Evolutionary conservation across 2,113 vertebrate genomes (phyloP).

Genomic region (Corythornis vintsioides): DNA sequence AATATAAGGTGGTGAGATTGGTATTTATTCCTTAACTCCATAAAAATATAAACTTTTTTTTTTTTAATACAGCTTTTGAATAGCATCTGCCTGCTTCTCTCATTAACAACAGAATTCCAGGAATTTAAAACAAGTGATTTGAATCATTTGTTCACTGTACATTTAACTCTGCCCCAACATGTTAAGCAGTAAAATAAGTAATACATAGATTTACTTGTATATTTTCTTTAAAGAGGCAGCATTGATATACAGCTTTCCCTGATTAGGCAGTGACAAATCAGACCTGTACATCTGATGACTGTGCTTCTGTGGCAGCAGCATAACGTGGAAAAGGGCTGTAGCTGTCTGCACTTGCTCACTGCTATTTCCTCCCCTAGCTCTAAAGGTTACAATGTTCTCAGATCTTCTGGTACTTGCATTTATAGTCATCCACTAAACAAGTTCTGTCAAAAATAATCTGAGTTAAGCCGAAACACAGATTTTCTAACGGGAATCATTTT

Average conservation of each 20-base stretch:
- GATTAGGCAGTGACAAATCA: not conserved
- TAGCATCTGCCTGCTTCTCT: not conserved
- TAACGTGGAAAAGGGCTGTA: not conserved
- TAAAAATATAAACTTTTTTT: not conserved
- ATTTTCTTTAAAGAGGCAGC: not conserved
- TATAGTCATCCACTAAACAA: slow-evolving; percentile 63
- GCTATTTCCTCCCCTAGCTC: slow-evolving; percentile 8
- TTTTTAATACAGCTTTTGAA: not conserved
- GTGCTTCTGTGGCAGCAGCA: not conserved
- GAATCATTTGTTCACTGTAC: not conserved
- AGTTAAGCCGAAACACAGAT: slow-evolving; percentile 69
- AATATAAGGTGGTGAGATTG: not conserved
- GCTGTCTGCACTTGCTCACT: not conserved
- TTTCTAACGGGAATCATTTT: slow-evolving; percentile 66
- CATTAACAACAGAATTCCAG: not conserved
- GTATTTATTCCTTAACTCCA: not conserved
- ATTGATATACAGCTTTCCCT: not conserved
- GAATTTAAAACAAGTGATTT: not conserved
- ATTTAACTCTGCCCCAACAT: not conserved
- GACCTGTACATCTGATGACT: not conserved
- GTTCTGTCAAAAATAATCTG: slow-evolving; percentile 70
- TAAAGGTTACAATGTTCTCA: slow-evolving; percentile 63
- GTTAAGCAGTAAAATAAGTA: not conserved
- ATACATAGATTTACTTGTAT: not conserved
- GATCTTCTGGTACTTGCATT: slow-evolving; percentile 67